Percentiles rank a stretch among this genome's conserved stretches.
These are phyloP conservation scores for Conchocele bisecta DNA, from an alignment of 2,888 invertebrate species.

Conservation along the genomic window DNA sequence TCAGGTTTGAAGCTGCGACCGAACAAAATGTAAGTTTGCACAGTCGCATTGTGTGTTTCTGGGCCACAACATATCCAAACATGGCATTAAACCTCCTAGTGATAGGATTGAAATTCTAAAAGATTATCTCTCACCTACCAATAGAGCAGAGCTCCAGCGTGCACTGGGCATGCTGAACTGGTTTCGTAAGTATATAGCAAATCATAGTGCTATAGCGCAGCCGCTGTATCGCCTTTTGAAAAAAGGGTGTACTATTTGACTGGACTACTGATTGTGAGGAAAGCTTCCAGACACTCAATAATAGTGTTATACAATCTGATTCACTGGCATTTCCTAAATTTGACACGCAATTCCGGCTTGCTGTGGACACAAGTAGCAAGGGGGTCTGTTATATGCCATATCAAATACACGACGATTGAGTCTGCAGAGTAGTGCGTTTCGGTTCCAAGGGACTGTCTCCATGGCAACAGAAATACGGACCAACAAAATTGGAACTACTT, in stretches of 20 bases:
- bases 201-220: background rate
- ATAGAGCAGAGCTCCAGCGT: conserved; percentile 26
- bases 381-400: conserved; percentile 56
- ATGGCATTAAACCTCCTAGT: conserved; percentile 19
- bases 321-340: too few species aligned
- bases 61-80: conserved; percentile 30
- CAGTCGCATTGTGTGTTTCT: conserved; percentile 15
- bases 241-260: too few species aligned
- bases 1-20: conserved; percentile 31
- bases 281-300: too few species aligned
- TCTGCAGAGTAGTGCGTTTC: conserved; percentile 33
- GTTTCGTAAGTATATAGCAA: too few species aligned
- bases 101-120: conserved; percentile 5
- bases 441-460: conserved; percentile 37
- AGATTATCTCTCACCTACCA: conserved; percentile 15
- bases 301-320: too few species aligned
- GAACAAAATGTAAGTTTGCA: conserved; percentile 33
- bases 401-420: conserved; percentile 44
- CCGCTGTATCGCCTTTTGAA: conserved; percentile 24
- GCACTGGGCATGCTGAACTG: conserved; percentile 37
- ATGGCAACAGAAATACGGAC: conserved; percentile 36
- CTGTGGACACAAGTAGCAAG: too few species aligned
- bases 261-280: too few species aligned
- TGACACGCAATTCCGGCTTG: too few species aligned
- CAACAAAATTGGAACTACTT: conserved; percentile 51